Conservation (phyloP, 2,888 invertebrate genomes). For the Aspidiotus rigidus region DNA sequence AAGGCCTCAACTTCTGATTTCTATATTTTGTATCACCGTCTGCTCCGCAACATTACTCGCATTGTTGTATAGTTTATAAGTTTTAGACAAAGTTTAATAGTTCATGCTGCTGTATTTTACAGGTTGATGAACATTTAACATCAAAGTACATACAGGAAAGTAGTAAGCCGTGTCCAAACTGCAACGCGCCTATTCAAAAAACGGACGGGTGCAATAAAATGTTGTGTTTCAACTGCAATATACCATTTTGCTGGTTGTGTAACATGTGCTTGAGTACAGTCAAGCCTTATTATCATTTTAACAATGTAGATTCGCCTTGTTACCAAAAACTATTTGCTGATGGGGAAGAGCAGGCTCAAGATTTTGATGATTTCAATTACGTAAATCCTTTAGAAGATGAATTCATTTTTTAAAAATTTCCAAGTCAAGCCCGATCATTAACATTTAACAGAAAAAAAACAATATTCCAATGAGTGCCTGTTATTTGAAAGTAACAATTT, state of each 20-base stretch:
- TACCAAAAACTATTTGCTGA: constrained; percentile 19
- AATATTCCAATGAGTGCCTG: too few species aligned
- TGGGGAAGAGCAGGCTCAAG: neutral
- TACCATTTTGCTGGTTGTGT: constrained; percentile 24
- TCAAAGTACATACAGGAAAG: constrained; percentile 9
- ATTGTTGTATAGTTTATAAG: too few species aligned
- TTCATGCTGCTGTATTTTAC: neutral
- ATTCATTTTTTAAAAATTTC: too few species aligned
- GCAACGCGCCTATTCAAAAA: constrained; percentile 18
- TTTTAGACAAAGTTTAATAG: neutral
- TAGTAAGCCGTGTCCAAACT: constrained; percentile 27
- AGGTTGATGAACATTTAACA: constrained; percentile 17
- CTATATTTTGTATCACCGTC: neutral
- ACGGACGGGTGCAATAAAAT: constrained; percentile 24
- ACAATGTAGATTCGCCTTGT: constrained; percentile 10
- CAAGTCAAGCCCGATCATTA: too few species aligned
- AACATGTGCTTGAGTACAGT: neutral
- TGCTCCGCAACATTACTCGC: neutral
- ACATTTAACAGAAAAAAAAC: too few species aligned
- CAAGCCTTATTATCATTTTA: constrained; percentile 15
- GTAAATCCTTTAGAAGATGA: neutral
- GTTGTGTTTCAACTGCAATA: constrained; percentile 24
- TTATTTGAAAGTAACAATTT: too few species aligned
- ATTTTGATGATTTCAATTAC: neutral
- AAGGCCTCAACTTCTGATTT: too few species aligned